Evolutionary conservation across 2,113 vertebrate species (phyloP).

Genomic region (Ceuthmochares aereus): DNA sequence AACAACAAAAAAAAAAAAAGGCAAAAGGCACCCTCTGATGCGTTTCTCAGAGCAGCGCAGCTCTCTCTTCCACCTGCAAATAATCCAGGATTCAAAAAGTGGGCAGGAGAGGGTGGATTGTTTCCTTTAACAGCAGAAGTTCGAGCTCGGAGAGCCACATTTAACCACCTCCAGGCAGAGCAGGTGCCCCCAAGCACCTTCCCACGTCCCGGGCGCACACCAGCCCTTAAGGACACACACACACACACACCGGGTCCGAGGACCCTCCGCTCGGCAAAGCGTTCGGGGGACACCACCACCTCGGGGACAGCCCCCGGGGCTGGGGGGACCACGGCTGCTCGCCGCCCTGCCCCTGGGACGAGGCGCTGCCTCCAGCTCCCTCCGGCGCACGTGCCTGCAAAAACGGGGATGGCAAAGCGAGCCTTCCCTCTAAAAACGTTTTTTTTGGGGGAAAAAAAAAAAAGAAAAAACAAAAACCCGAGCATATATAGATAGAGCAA

Average conservation of each 20-base stretch:
- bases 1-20: not conserved
- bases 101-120: not conserved
- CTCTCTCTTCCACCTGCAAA: not conserved
- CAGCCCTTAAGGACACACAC: not conserved
- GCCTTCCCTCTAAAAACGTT: not conserved
- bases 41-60: not conserved
- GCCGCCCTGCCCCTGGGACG: not conserved
- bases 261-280: not conserved
- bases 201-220: not conserved
- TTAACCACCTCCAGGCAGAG: not conserved
- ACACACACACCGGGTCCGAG: not conserved
- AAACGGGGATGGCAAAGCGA: not conserved
- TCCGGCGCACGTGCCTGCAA: not conserved
- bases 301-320: too few relatives aligned
- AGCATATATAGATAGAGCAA: not conserved
- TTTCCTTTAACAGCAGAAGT: not conserved
- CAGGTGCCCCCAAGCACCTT: not conserved
- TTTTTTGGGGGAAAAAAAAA: not conserved
- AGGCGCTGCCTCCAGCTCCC: not conserved
- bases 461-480: not conserved
- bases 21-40: not conserved
- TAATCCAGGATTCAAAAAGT: constrained; percentile 12
- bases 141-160: not conserved
- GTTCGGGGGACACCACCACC: not conserved
- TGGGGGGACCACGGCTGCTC: not conserved